Evolutionary conservation across 92 coral and sea anemone genomes (phyloP).

Genomic region (Nematostella vectensis): DNA sequence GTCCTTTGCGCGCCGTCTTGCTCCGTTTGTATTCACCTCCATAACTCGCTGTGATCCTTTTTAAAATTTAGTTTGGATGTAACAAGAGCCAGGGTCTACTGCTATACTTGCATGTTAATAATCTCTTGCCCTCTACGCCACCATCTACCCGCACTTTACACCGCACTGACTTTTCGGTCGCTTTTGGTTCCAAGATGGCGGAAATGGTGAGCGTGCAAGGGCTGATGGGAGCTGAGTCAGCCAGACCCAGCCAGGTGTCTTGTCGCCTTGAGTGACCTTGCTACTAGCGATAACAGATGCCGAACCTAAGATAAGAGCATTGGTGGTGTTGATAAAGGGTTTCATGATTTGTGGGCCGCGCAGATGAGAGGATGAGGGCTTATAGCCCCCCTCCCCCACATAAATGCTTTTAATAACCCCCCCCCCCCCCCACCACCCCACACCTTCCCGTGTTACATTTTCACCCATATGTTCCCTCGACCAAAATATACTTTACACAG

Average conservation of each 20-base stretch:
- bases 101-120: background rate
- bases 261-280: constrained; percentile 18
- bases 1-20: constrained; percentile 26
- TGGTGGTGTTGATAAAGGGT: too few relatives aligned
- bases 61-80: background rate
- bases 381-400: too few relatives aligned
- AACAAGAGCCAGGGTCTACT: background rate
- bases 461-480: too few relatives aligned
- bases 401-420: too few relatives aligned
- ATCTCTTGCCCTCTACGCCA: background rate
- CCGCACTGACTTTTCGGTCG: background rate
- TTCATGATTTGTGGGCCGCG: too few relatives aligned
- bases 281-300: too few relatives aligned
- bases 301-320: too few relatives aligned
- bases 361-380: too few relatives aligned
- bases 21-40: constrained; percentile 26
- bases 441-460: too few relatives aligned
- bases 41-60: constrained; percentile 3
- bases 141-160: constrained; percentile 4
- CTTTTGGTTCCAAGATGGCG: constrained; percentile 3
- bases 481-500: too few relatives aligned
- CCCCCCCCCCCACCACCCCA: too few relatives aligned
- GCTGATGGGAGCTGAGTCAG: constrained; percentile 17
- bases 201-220: constrained; percentile 3
- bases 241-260: background rate